phyloP scores from a whole-genome alignment of 2,797 vertebrate species.

The Arrhamphus sclerolepis region DNA sequence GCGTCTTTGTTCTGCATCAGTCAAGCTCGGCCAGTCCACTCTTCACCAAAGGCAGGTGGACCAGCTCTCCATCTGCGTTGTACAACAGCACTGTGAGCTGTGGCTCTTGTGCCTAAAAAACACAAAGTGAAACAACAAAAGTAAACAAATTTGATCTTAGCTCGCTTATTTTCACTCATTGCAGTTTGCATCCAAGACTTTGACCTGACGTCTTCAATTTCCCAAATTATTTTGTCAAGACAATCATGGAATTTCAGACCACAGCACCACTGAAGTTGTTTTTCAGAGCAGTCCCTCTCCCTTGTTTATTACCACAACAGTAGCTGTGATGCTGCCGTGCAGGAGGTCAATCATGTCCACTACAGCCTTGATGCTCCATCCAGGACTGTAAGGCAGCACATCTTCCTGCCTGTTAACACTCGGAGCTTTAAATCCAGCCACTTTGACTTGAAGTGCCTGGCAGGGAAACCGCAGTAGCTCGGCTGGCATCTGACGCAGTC shows the following conservation, averaged over 20 bases:
- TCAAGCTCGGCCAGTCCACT: conserved; percentile 86
- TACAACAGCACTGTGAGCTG: conserved; percentile 84
- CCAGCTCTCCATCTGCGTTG: conserved; percentile 70
- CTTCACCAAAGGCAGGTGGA: conserved; percentile 85
- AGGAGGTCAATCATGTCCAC: conserved; percentile 85
- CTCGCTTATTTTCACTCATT: not conserved
- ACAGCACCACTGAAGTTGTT: not conserved
- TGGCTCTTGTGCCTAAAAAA: conserved; percentile 69
- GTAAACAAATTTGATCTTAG: too few relatives aligned
- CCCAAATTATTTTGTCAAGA: too few relatives aligned
- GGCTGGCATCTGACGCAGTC: conserved; percentile 85
- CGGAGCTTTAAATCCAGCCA: conserved; percentile 88
- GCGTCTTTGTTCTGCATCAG: conserved; percentile 17
- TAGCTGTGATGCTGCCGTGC: conserved; percentile 81
- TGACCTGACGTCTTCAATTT: too few relatives aligned
- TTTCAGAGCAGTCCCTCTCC: not conserved
- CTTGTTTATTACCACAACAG: conserved; percentile 76
- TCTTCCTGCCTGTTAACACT: conserved; percentile 32
- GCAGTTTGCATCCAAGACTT: not conserved
- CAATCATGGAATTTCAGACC: not conserved
- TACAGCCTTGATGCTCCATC: conserved; percentile 87
- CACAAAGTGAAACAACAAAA: not conserved
- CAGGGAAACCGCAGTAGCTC: conserved; percentile 83
- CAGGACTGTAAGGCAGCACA: conserved; percentile 86
- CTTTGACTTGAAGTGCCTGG: conserved; percentile 78